Conservation (phyloP, 2,113 vertebrate species). For the Cinclus mexicanus region DNA sequence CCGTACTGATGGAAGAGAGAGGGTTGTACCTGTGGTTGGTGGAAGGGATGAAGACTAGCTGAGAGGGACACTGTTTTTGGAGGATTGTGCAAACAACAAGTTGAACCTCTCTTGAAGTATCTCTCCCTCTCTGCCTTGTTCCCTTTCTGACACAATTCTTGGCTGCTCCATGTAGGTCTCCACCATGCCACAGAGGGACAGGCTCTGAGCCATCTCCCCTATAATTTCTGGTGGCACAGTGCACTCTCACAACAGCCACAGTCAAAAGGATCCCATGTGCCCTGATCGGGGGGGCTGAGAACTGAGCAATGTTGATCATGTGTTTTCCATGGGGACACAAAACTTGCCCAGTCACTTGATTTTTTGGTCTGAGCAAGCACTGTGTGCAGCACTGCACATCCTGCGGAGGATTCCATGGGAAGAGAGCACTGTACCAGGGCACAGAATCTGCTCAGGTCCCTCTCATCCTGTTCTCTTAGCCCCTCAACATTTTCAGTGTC, state of each 20-base stretch:
- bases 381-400: neutral
- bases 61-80: neutral
- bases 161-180: neutral
- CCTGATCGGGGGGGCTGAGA: neutral
- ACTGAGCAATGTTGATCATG: rapidly evolving
- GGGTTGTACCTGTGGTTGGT: neutral
- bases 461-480: rapidly evolving
- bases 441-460: rapidly evolving
- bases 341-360: neutral
- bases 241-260: neutral
- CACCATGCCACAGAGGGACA: rapidly evolving
- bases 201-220: neutral
- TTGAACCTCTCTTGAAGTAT: neutral
- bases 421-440: neutral
- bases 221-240: rapidly evolving
- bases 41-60: neutral
- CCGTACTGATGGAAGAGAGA: neutral
- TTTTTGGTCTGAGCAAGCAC: neutral
- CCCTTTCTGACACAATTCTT: rapidly evolving
- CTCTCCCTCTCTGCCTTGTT: neutral
- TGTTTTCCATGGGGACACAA: neutral
- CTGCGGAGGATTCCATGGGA: neutral
- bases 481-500: rapidly evolving
- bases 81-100: neutral
- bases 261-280: neutral